Evolutionary conservation across 1,140 invertebrate genomes (phyloP), one percentile per base, ranked within the genome.

Genomic region (Phenacoccus solenopsis): DNA sequence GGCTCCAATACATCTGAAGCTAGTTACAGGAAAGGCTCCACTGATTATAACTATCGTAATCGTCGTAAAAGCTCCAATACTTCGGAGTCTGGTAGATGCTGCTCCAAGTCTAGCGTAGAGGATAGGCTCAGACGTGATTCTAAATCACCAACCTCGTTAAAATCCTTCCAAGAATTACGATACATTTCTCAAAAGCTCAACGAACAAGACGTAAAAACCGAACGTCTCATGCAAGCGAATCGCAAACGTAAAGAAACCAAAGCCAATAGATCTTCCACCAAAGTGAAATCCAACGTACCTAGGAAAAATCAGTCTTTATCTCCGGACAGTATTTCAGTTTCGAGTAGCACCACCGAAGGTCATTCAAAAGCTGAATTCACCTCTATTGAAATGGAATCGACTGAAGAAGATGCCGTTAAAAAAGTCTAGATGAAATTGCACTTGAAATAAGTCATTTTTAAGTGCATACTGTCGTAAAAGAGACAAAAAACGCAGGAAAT

Each of bases 1-100:
- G 68, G 69, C 22, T 71, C 68, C 28, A 71, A 59, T 28, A 71
- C 67, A 28, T 71, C 71, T 12, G 59, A 24, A 9, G 59, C 59
- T 3, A 27, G 59, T 22, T 59, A 59, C 59, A 20, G 59, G 1
- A 64, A 64, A 64, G 59, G 59, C 10, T 64, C 59, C 21, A 27
- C 59, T 3, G 59, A 64, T 16, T 64, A 64, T 16, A 10, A 20
- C 10, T 64, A 64, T 27, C 59, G 59, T 5, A 24, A 25, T 25
- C 59, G 59, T 13, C 59, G 59, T 16, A 64, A 64, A 64, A 64
- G 59, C 59, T 64, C 59, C 22, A 64, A 64, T 27, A 64, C 59
- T 10, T 64, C 59, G 3, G 59, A 64, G 22, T 64, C 59, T 20
- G 25, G 59, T 3, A 3, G 59, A 9, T 64, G 20, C 25, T 64